Base-by-base conservation (phyloP, 2,888 invertebrate genomes). In the Diplolepis rosae region DNA sequence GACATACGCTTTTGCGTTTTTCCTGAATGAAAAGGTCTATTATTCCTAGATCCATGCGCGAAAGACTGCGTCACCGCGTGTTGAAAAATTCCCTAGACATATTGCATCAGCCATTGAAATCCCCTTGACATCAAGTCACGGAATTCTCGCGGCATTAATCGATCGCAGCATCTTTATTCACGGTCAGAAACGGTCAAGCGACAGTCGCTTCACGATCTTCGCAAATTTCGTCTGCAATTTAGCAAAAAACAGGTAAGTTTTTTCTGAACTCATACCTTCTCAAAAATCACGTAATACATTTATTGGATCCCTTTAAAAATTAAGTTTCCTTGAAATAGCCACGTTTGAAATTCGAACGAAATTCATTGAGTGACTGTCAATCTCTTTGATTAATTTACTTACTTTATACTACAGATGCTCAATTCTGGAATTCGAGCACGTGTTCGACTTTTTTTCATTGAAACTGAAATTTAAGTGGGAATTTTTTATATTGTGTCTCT, bases 31-130 rank as follows among this genome's bases (percentile, higher is more conserved):
- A n/a, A n/a, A n/a, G n/a, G n/a, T n/a, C n/a, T n/a, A n/a, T n/a
- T n/a, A n/a, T n/a, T n/a, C n/a, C n/a, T n/a, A n/a, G n/a, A n/a
- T n/a, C n/a, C n/a, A n/a, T n/a, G n/a, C n/a, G n/a, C n/a, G n/a
- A n/a, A n/a, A n/a, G n/a, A n/a, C n/a, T n/a, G n/a, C n/a, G n/a
- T n/a, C n/a, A 7, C 18, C 45, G 15, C 45, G 7, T 18, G 45
- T 18, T 18, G 7, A 9, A 0, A 9, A 45, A 45, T 45, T 6
- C 45, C 45, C 18, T 18, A 45, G 9, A 9, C 45, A 18, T 66
- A 65, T 84, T 85, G 78, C 85, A 54, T 84, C 83, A 84, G 80
- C 77, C 75, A 75, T n/a, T 35, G 78, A 77, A 80, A 77, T 77
- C 73, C 66, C 54, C 13, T 50, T 68, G 42, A 50, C 42, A 35